Evolutionary conservation across 92 coral and sea anemone species (phyloP).

Genomic region (Scolanthus callimorphus): DNA sequence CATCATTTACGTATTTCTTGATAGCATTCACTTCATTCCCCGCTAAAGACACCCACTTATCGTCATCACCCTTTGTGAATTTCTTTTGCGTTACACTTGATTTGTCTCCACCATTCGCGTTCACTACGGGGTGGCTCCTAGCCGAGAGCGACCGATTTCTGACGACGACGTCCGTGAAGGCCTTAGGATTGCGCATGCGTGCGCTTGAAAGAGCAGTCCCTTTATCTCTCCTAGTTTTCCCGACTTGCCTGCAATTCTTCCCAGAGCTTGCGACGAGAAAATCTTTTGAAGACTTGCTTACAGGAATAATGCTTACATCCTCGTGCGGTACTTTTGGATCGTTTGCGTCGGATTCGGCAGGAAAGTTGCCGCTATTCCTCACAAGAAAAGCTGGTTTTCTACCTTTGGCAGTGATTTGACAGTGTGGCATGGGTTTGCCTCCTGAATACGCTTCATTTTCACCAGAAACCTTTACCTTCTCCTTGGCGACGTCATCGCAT

Average conservation of each 20-base stretch:
- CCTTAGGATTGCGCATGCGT: not conserved
- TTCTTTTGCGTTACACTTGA: too few species aligned
- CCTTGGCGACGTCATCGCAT: not conserved
- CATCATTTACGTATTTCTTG: too few species aligned
- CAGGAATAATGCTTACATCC: not conserved
- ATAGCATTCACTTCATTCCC: too few species aligned
- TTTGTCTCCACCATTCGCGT: too few species aligned
- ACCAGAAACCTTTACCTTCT: not conserved
- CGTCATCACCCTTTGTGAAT: too few species aligned
- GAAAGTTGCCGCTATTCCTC: not conserved
- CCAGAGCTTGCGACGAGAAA: not conserved
- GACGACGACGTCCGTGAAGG: constrained; percentile 1
- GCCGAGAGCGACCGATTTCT: not conserved
- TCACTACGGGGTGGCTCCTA: too few species aligned
- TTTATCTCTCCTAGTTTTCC: not conserved
- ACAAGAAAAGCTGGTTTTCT: not conserved
- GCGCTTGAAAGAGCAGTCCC: not conserved
- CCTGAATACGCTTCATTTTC: not conserved
- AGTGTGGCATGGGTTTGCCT: not conserved
- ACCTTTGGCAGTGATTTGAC: not conserved
- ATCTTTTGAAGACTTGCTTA: not conserved
- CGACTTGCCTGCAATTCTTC: not conserved
- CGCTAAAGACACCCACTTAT: too few species aligned
- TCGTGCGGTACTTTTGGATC: not conserved
- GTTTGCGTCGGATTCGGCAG: not conserved